Base-by-base conservation (phyloP, 2,113 vertebrate genomes). In the Rousettus leschenaultii region DNA sequence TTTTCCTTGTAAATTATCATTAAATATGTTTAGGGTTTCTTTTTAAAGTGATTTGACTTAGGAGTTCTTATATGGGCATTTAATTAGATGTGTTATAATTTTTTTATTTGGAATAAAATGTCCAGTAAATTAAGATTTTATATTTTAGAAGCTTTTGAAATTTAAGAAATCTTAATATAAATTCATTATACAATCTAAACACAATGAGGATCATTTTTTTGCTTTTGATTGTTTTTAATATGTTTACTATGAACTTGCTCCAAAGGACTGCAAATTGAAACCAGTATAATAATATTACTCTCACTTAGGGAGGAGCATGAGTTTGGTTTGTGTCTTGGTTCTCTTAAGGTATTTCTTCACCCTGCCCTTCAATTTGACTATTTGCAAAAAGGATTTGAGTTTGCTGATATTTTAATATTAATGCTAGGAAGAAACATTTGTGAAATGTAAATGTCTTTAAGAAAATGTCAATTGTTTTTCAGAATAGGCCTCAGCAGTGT, bases 91-190 rank as follows among this genome's bases (percentile, higher is more conserved):
- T 68, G 26, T 30, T 88, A 30, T 26, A 66, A 45, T 35, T 78
- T 92, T 92, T 92, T 48, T 35, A 71, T 78, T 93, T 74, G 70
- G 6, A 51, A 92, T 92, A 61, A 86, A 66, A 73, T 94, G 5
- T 70, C 18, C 70, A 79, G 0, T 70, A 94, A 82, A 51, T 86
- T 82, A 92, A 57, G 26, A 40, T 93, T 89, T 51, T 87, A 0
- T 71, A 79, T 77, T 83, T 71, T 78, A 59, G n/a, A 79, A 91
- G n/a, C 33, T 77, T 70, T 53, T 55, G 45, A 70, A 71, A 59
- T 65, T 75, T 66, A 87, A 71, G 38, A 73, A 51, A 65, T 77
- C 3, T 88, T 84, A 65, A 33, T 87, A 63, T 2, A 59, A 26
- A 87, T 70, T 38, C 5, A 84, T 57, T 80, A 65, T 22, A 48